Conservation (phyloP, 2,797 vertebrate species). For the Chelonia mydas region DNA sequence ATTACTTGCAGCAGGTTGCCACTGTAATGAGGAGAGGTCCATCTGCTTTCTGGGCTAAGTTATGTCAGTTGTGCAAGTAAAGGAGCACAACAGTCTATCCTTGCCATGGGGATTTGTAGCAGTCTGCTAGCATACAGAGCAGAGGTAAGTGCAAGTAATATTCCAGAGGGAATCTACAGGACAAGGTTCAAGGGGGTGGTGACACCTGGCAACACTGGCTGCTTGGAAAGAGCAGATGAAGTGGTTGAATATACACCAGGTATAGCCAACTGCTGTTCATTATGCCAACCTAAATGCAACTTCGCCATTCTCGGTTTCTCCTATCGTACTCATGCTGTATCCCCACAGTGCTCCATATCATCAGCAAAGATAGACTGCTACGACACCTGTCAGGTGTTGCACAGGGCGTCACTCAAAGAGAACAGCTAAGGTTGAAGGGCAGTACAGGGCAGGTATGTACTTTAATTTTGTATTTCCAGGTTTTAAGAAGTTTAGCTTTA, state of each 20-base stretch:
- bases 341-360: background rate
- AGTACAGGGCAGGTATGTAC: no score
- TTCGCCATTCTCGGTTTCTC: background rate
- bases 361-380: background rate
- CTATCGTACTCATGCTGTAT: background rate
- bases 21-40: background rate
- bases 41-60: background rate
- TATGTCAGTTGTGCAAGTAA: background rate
- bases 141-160: background rate
- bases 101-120: background rate
- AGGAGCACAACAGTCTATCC: background rate
- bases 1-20: background rate
- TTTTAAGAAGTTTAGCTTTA: no score
- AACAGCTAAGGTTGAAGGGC: background rate
- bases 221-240: background rate
- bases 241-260: fast-evolving
- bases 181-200: background rate
- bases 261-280: background rate
- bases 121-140: background rate
- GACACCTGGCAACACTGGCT: background rate
- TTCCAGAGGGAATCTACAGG: fast-evolving
- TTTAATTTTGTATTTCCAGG: no score
- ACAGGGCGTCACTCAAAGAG: no score
- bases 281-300: background rate
- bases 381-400: no score